phyloP scores from a whole-genome alignment of 2,113 vertebrate genomes.

The Dendropsophus ebraccatus region DNA sequence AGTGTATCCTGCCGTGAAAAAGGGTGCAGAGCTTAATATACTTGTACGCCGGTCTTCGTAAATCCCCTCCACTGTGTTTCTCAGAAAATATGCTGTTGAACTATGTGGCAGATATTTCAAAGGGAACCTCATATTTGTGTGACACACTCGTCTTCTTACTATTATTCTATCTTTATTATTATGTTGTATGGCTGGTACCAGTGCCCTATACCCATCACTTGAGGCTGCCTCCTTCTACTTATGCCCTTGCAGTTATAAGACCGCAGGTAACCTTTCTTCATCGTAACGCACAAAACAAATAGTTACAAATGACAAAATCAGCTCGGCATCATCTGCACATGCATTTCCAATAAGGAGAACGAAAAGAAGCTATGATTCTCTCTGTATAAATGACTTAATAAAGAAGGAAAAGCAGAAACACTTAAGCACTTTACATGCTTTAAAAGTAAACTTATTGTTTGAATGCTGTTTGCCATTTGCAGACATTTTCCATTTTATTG shows the following conservation, averaged over 20 bases:
- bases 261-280: neutral
- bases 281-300: neutral
- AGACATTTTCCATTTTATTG: conserved; percentile 45
- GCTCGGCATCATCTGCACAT: neutral
- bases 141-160: too few relatives aligned
- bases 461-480: conserved; percentile 37
- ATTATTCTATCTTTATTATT: neutral
- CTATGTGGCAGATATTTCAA: too few relatives aligned
- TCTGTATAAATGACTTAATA: conserved; percentile 14
- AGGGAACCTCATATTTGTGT: too few relatives aligned
- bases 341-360: neutral
- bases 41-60: too few relatives aligned
- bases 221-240: neutral
- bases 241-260: neutral
- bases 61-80: too few relatives aligned
- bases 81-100: too few relatives aligned
- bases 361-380: neutral
- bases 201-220: neutral
- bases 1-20: too few relatives aligned
- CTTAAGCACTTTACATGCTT: conserved; percentile 43
- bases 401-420: conserved; percentile 10
- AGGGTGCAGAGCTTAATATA: too few relatives aligned
- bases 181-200: neutral
- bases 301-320: neutral
- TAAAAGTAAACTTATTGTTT: conserved; percentile 37